Base-by-base conservation (phyloP, 2,113 vertebrate species). In the Copsychus sechellarum region DNA sequence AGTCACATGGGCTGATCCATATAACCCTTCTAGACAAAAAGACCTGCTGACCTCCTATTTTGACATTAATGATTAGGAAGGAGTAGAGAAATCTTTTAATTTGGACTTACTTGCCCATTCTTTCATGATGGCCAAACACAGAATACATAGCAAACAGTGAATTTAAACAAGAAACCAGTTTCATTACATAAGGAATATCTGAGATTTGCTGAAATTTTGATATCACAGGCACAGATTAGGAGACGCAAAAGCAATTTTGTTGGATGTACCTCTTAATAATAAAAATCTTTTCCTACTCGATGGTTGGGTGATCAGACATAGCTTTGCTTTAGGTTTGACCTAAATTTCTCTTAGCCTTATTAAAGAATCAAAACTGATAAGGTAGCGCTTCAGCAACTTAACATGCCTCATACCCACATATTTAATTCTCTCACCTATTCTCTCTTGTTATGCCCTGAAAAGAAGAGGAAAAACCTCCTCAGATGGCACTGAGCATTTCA, bases 331-430 rank as follows among this genome's bases (percentile, higher is more conserved):
- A 26, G n/a, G 23, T 57, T 85, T 96, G 67, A 95, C 56, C 71
- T 81, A 79, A 84, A 83, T 96, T 96, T 91, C 66, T 83, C 42
- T 61, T 60, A 56, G 31, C 70, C 67, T 76, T 74, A 26, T 56
- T 93, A 64, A 95, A 92, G 25, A 65, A 72, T 62, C 62, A 93
- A 86, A 92, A 76, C 21, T n/a, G 36, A 25, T 85, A 85, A 42
- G 66, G 45, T 3, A 48, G n/a, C 40, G 23, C 73, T 70, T 92
- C 50, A 89, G 62, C 43, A 76, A 94, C 31, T 6, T 94, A 62
- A 77, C 9, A 20, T 64, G 77, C 92, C 88, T 95, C 90, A 88
- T 60, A 64, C 43, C 22, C 76, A 69, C n/a, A 21, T 25, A 56
- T 36, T 73, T 60, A 80, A 88, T 70, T 89, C n/a, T 90, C 81